phyloP scores from a whole-genome alignment of 2,797 vertebrate species.

The Acanthopagrus latus region DNA sequence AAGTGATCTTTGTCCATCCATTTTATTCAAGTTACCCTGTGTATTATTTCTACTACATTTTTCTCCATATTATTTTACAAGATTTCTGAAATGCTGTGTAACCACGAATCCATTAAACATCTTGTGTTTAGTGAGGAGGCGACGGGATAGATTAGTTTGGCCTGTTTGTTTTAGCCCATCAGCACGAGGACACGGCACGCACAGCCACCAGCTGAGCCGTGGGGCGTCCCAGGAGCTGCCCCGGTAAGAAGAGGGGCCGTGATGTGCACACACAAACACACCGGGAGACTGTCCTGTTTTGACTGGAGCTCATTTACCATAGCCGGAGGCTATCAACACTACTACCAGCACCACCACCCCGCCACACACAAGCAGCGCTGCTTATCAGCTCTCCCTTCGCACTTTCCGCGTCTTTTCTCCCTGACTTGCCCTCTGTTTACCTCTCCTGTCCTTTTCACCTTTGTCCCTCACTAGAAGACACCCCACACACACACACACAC shows the following conservation, averaged over 20 bases:
- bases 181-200: constrained; percentile 21
- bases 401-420: constrained; percentile 9
- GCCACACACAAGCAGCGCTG: not conserved
- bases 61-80: not conserved
- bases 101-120: not conserved
- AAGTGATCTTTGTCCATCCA: no score
- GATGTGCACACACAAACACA: constrained; percentile 37
- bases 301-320: constrained; percentile 65
- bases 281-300: constrained; percentile 55
- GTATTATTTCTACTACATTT: not conserved
- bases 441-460: constrained; percentile 13
- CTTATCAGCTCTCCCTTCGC: constrained; percentile 46
- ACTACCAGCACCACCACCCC: not conserved
- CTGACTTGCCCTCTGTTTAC: constrained; percentile 29
- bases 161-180: constrained; percentile 34
- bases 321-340: constrained; percentile 57
- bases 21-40: not conserved
- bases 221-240: constrained; percentile 31
- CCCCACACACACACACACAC: constrained; percentile 8
- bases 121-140: constrained; percentile 2
- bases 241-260: constrained; percentile 16
- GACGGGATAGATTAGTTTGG: constrained; percentile 32
- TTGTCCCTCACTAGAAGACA: constrained; percentile 13
- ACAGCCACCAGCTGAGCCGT: constrained; percentile 35
- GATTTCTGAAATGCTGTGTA: not conserved